Evolutionary conservation across 2,888 invertebrate genomes (phyloP), one percentile per base, ranked within the genome.

Genomic region (Ephialtes manifestator): DNA sequence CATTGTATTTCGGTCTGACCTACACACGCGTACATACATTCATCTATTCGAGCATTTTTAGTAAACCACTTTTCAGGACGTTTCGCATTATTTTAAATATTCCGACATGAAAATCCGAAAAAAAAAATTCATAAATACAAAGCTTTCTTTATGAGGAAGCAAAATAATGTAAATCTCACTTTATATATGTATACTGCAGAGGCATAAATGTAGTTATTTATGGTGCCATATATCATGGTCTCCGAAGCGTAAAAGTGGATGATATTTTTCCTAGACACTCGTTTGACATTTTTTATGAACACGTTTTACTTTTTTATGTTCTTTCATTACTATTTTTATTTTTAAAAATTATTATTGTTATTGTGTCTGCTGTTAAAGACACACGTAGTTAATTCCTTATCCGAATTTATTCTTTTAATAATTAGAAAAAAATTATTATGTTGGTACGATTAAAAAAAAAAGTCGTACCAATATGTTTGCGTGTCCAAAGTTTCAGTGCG

Each of bases 181-280:
- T 7, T 43, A 63, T 18, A 35, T n/a, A 31, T 60, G 24, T 63
- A 60, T 31, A 65, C 10, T 3, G 65, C 39, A 20, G 15, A 28
- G 5, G 28, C 28, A 39, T 43, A 39, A 65, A 65, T 39, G 18
- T 11, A 20, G 43, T 65, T 65, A 20, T 65, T 65, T 65, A 65
- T 18, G 39, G 65, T 18, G 39, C 65, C 20, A 15, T 35, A 35
- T 35, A 65, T 65, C 39, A 31, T 60, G 15, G 31, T 4, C 15
- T 31, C 28, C 11, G 31, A 31, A 60, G 11, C 28, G 31, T 31
- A 28, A 60, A 28, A 39, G 65, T 65, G 39, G 20, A 43, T 18
- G 65, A 39, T 65, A 39, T 65, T 65, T 65, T 10, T 43, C 65
- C 18, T 11, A 5, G 63, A 63, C 39, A 43, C 35, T 43, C n/a